Percentiles rank a stretch among this genome's conserved stretches.
Evolutionary conservation across 2,888 invertebrate species (phyloP).

Genomic region (Stenodema calcarata): DNA sequence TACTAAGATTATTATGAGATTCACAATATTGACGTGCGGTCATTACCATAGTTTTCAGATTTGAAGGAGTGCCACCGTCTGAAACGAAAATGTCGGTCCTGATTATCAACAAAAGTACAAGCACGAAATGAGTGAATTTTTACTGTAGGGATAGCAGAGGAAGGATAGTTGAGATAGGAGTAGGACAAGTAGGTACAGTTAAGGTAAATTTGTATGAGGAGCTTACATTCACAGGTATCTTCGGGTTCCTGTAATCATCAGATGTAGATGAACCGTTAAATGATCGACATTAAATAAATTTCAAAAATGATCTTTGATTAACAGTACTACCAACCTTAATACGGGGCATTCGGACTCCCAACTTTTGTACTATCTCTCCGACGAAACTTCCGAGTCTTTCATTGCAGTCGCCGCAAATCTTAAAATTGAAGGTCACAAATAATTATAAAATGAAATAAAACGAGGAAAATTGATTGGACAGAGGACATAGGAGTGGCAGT

Average conservation of each 20-base stretch:
- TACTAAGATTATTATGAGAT: too few relatives aligned
- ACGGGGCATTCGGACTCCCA: conserved; percentile 53
- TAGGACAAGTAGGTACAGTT: neutral
- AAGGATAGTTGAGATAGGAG: conserved; percentile 5
- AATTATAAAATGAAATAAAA: too few relatives aligned
- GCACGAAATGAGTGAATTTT: too few relatives aligned
- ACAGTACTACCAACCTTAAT: conserved; percentile 6
- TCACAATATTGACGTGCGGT: neutral
- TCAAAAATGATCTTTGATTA: neutral
- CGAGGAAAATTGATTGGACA: too few relatives aligned
- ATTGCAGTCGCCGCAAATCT: conserved; percentile 54
- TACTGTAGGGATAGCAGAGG: neutral
- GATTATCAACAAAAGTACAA: too few relatives aligned
- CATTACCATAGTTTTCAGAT: conserved; percentile 40
- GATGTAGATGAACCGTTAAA: neutral
- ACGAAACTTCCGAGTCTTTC: conserved; percentile 53
- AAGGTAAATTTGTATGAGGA: neutral
- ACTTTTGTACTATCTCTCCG: conserved; percentile 49
- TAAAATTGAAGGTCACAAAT: neutral
- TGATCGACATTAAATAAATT: neutral
- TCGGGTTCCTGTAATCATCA: neutral
- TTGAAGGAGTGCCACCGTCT: conserved; percentile 52
- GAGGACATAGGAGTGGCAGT: too few relatives aligned
- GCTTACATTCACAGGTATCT: conserved; percentile 47
- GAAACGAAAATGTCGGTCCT: conserved; percentile 5